Evolutionary conservation across 2,888 invertebrate species (phyloP), one percentile per base, ranked within the genome.

Genomic region (Sabatieria punctata): DNA sequence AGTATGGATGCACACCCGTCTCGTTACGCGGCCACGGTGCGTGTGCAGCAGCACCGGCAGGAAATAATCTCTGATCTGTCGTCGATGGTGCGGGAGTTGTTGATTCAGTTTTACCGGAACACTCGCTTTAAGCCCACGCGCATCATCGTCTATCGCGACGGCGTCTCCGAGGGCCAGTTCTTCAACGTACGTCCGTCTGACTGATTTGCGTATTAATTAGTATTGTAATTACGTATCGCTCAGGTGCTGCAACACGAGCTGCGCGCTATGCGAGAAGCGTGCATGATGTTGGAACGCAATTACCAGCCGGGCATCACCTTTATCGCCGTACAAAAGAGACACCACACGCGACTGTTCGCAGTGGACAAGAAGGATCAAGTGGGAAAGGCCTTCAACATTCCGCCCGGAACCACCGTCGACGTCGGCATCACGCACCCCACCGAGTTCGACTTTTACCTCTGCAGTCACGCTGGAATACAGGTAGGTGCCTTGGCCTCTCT

Each of bases 1-100:
- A 91, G 91, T 53, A 97, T 99, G 93, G 97, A 99, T 73, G 97
- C 93, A 50, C 97, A 99, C 74, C 97, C 97, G 4, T 89, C 89
- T 54, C 79, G 97, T 37, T 97, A 97, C 71, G 89, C 95, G 38
- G 95, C 95, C 54, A 93, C 95, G 1, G 95, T 97, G 43, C 68
- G 97, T 46, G 95, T 99, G 49, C 97, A 99, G 68, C 63, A 63
- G 49, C 63, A 64, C 42, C 56, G 97, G 54, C 93, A 97, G 72
- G 97, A 99, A 73, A 89, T 95, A 60, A 99, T 99, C 53, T 88
- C 91, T 68, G 97, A 99, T 71, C 77, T 99, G 61, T 85, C 89
- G 66, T 85, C 86, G 58, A 99, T 99, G 99, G 97, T 99, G 56
- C 66, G 71, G 77, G 95, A 99, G 71, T 74, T 99, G 57, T 75